Evolutionary conservation across 2,797 vertebrate species (phyloP), one percentile per base, ranked within the genome.

Genomic region (Otolemur crassicaudatus): DNA sequence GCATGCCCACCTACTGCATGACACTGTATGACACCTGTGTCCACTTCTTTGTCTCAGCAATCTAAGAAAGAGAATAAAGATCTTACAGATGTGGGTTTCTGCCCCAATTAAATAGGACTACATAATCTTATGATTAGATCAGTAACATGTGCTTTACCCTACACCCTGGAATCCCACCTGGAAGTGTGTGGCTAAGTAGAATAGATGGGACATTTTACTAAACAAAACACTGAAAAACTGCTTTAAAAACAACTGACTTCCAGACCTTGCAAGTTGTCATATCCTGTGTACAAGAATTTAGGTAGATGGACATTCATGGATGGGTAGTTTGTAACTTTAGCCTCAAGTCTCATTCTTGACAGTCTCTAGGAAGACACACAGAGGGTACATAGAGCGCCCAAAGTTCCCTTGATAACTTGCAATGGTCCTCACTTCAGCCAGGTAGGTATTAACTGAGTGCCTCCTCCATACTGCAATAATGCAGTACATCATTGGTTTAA

Each of bases 201-300:
- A 76, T 46, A 91, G 56, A 81, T 65, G 8, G 61, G 43, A 83
- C 8, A 80, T 93, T 92, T 76, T 27, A 90, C 11, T 90, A 91
- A 92, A 91, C n/a, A 91, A 75, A 96, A 63, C 61, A 70, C 40
- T 40, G 27, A 92, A 95, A 92, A 92, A 85, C 0, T 31, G 40
- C 61, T 88, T 94, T 70, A 80, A 63, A 97, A 93, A 73, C 19
- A 79, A 72, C 23, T 67, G 63, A 43, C 34, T 63, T 63, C 84
- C 34, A 76, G 29, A 31, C 81, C 67, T 95, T 94, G 23, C 25
- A 90, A 87, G 46, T 16, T 87, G 69, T 90, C 85, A 40, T 43
- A 70, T 14, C 83, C 12, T 49, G 5, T 58, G 14, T 56, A 81
- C 16, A 76, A 63, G 75, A 96, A 91, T 91, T 85, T 70, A 60